Conservation (phyloP, 2,888 invertebrate species). For the Meta bourneti region DNA sequence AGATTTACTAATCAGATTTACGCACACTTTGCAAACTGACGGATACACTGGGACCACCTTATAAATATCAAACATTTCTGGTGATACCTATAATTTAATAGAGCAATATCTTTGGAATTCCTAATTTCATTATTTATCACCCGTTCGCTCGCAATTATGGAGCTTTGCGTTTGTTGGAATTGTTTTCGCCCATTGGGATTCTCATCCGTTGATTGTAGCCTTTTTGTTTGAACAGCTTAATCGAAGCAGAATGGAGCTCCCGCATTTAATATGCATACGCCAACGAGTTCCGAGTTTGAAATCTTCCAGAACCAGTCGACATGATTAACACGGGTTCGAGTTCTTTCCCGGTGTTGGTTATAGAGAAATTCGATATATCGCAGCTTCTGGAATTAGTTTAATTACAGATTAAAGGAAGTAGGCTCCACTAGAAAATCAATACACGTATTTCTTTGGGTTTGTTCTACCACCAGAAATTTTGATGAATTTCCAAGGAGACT, state of each 20-base stretch:
- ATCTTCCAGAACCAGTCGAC: background rate
- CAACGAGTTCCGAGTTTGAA: background rate
- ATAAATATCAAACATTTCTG: conserved; percentile 37
- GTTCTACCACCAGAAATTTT: background rate
- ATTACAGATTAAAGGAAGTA: background rate
- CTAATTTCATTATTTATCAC: conserved; percentile 42
- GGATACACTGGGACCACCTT: background rate
- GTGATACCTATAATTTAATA: conserved; percentile 25
- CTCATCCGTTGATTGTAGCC: background rate
- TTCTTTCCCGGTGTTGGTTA: background rate
- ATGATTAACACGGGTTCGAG: background rate
- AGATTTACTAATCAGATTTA: conserved; percentile 27
- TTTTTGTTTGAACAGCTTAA: conserved; percentile 9
- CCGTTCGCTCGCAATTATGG: conserved; percentile 18
- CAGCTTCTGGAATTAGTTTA: background rate
- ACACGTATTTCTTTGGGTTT: background rate
- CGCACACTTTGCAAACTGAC: background rate
- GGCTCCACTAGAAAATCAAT: background rate
- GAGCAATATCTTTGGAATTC: conserved; percentile 45
- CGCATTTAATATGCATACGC: background rate
- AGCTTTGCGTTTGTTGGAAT: background rate
- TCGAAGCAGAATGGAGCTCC: background rate
- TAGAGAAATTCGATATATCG: background rate
- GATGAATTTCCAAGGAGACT: background rate
- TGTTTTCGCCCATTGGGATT: background rate